A percentile compares a stretch with the other conserved stretches of the same genome.
These are phyloP conservation scores for Thyatira batis DNA, from an alignment of 2,888 invertebrate species.

Conservation along the genomic window DNA sequence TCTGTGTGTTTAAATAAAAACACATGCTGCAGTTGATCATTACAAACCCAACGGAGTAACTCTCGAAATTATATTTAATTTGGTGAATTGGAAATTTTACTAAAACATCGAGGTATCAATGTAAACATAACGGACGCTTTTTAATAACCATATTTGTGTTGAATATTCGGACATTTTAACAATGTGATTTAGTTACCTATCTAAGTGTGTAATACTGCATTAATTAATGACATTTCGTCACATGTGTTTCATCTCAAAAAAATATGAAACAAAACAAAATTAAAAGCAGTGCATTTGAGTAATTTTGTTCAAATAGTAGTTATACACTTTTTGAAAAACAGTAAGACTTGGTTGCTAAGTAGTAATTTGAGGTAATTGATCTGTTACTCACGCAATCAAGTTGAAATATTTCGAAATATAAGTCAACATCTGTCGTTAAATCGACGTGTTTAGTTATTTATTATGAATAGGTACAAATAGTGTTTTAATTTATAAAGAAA, in stretches of 20 bases:
- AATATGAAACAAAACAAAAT: too few species aligned
- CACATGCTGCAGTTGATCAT: too few species aligned
- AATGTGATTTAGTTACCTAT: too few species aligned
- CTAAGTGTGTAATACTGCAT: neutral
- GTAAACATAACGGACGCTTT: too few species aligned
- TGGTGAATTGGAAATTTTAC: neutral
- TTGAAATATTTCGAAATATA: slow-evolving; percentile 14
- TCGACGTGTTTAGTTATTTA: slow-evolving; percentile 38
- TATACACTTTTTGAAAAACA: neutral
- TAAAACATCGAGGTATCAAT: too few species aligned
- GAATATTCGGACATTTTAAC: neutral
- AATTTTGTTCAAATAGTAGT: too few species aligned
- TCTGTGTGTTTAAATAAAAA: neutral
- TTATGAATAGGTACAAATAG: slow-evolving; percentile 66
- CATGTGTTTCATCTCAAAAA: neutral
- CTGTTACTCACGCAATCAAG: neutral
- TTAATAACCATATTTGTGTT: neutral
- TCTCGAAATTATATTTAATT: neutral
- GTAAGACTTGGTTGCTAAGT: neutral
- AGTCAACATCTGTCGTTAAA: slow-evolving; percentile 11
- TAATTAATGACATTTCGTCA: neutral
- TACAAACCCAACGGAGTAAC: too few species aligned
- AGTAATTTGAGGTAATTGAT: neutral
- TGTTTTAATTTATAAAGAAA: slow-evolving; percentile 57
- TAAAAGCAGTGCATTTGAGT: neutral